phyloP scores from a whole-genome alignment of 2,888 invertebrate species.

The Drosophila barbarae region DNA sequence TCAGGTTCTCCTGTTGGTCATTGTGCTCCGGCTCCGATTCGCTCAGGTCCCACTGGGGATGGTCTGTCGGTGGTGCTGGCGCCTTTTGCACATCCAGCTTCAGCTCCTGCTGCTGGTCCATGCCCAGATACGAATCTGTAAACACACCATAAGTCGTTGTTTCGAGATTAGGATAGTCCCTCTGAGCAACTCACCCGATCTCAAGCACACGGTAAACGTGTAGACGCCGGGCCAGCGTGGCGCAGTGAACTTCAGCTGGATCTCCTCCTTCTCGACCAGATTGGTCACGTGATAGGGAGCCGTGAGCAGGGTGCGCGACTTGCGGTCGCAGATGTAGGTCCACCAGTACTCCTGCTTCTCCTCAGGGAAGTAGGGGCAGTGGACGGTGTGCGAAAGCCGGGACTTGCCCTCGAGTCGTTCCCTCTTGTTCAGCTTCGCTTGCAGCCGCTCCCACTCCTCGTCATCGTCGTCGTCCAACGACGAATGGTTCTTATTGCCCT shows the following conservation, averaged over 20 bases:
- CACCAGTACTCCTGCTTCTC: slow-evolving; percentile 99
- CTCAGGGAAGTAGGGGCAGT: slow-evolving; percentile 96
- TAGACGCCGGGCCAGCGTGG: slow-evolving; percentile 96
- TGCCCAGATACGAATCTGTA: slow-evolving; percentile 95
- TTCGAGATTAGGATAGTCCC: neutral
- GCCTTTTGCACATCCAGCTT: slow-evolving; percentile 99
- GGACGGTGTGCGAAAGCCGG: slow-evolving; percentile 96
- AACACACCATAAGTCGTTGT: neutral
- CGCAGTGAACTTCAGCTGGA: slow-evolving; percentile 97
- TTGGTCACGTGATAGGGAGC: slow-evolving; percentile 96
- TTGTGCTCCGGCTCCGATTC: slow-evolving; percentile 90
- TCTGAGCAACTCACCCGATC: slow-evolving; percentile 83
- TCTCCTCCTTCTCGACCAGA: slow-evolving; percentile 92
- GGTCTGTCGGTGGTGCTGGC: slow-evolving; percentile 92
- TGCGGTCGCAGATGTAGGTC: slow-evolving; percentile 98
- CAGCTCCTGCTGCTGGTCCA: slow-evolving; percentile 96
- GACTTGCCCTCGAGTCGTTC: slow-evolving; percentile 96
- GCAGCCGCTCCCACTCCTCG: slow-evolving; percentile 95
- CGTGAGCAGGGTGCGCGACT: slow-evolving; percentile 93
- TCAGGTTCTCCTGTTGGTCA: slow-evolving; percentile 83
- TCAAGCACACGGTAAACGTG: slow-evolving; percentile 93
- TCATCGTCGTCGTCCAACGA: slow-evolving; percentile 85
- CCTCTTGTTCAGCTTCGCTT: slow-evolving; percentile 90
- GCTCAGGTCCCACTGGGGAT: slow-evolving; percentile 99
- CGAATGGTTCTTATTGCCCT: slow-evolving; percentile 82